Base-by-base conservation (phyloP, 30 jellyfish, hydroid and myxozoan species). In the Rhopilema esculentum region DNA sequence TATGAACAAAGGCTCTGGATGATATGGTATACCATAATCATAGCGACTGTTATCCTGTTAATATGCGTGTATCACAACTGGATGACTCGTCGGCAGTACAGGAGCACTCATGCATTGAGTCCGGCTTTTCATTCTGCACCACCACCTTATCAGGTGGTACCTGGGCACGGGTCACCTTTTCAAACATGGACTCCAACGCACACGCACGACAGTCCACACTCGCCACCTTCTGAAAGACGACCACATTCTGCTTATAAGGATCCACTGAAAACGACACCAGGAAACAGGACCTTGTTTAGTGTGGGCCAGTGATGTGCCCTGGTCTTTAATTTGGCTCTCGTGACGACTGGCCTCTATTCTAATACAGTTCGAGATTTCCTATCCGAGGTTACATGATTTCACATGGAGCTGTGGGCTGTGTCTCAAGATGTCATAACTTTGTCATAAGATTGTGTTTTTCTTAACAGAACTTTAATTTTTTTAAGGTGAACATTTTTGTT, bases 181-280 rank as follows among this genome's bases (percentile, higher is more conserved):
- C 79, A 27, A 21, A 15, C 28, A 1, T 52, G 63, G 75, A 76
- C 87, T 4, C 87, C 75, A 24, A 25, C 27, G 0, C 26, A 27
- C 62, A 62, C 75, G 28, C 62, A 61, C 40, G 87, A 76, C 0
- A 27, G 76, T 25, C 66, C 75, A 0, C 21, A 24, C 76, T 76
- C 87, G 20, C 75, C 87, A 19, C 27, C 76, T 1, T 76, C 87
- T 8, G 87, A 76, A 52, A 27, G 87, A 15, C 87, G 87, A 15
- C 30, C 65, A 75, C 63, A 50, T 61, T 61, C 87, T 17, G 75
- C 62, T 24, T 76, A 76, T 29, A 8, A 50, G 62, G 76, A 27
- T 62, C 75, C 75, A 12, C 22, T 8, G 17, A 52, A 52, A 27
- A 76, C 87, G 27, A 50, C 87, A 49, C 62, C 87, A 19, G 76